Evolutionary conservation across 37 sponge, comb jelly and placozoan species (phyloP), one percentile per base, ranked within the genome.

Genomic region (Bolinopsis microptera): DNA sequence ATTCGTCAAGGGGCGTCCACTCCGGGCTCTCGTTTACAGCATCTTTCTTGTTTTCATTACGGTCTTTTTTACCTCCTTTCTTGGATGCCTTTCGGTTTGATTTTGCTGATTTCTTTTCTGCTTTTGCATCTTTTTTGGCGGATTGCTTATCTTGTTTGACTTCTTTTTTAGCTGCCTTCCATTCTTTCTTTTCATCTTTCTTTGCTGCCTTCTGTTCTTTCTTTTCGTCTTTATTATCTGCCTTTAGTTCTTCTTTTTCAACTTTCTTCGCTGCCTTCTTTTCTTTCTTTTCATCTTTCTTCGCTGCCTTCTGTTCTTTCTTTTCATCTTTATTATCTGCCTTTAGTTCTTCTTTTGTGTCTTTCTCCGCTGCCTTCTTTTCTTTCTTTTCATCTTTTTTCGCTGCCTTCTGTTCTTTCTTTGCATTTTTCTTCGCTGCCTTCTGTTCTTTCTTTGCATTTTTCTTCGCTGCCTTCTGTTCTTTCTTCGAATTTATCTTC

Each of bases 221-320:
- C 18, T 72, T 72, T 28, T 5, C 75, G 13, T n/a, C 75, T n/a
- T 72, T 72, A 8, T 28, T 72, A n/a, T 8, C 75, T 72, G 5
- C 75, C 18, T 72, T 72, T 72, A 23, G 2, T 23, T n/a, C 75
- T 5, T n/a, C 75, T 72, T 72, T 72, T 28, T 5, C 75, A 28
- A 8, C 75, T n/a, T 72, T 72, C 18, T 72, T 72, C 22, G 75
- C 75, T 24, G 75, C 75, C 26, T 72, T 72, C 27, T 72, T 72
- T 8, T n/a, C 75, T 28, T 5, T n/a, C 18, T 72, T 72, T n/a
- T 8, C 75, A 8, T n/a, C 75, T 28, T 5, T n/a, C 18, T 72
- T 72, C 5, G 75, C 75, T 28, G 13, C 75, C 31, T n/a, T 28
- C 75, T 24, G 5, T 24, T 72, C 26, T 72, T 8, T n/a, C 18